Evolutionary conservation across 1,140 invertebrate genomes (phyloP), one percentile per base, ranked within the genome.

Genomic region (Caerostris extrusa): DNA sequence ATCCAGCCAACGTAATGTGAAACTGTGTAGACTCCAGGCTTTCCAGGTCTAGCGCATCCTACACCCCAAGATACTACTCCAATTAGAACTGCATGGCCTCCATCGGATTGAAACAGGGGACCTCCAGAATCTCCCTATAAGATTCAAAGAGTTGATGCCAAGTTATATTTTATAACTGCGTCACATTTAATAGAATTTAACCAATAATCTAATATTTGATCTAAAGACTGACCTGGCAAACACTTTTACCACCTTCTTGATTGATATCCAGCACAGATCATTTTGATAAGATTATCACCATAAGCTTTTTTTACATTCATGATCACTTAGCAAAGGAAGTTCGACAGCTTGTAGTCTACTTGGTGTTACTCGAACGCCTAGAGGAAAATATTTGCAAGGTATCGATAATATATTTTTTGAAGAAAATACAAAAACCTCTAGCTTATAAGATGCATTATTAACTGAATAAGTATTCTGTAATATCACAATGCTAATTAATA

Each of bases 21-120:
- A 55, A 98, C 97, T 0, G 97, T 98, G 96, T 98, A 98, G 0
- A 98, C 98, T 14, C 98, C 98, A 0, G 98, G 98, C 96, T 98
- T 98, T 96, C 98, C 97, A 55, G 98, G 98, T 96, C 98, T 98
- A 7, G 98, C 98, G 95, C 98, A 99, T 56, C 98, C 98, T 95
- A 96, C 95, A 8, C 96, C 96, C 96, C 96, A 96, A 8, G 96
- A 96, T 3, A 96, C 96, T 6, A 97, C 95, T 58, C 96, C 96
- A 56, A 96, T 95, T 7, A 97, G 93, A 64, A 95, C 95, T 95
- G 95, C 95, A 61, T 94, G 91, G 17, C 95, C 95, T 93, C 96
- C 95, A 60, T 95, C 91, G 60, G 94, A 94, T n/a, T 96, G 91
- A 12, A 95, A 95, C 53, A 96, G 94, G n/a, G 96, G 96, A 50